Percentiles rank a stretch among this genome's conserved stretches.
These are phyloP conservation scores for Bruchidius siliquastri DNA, from an alignment of 2,888 invertebrate genomes.

Conservation along the genomic window DNA sequence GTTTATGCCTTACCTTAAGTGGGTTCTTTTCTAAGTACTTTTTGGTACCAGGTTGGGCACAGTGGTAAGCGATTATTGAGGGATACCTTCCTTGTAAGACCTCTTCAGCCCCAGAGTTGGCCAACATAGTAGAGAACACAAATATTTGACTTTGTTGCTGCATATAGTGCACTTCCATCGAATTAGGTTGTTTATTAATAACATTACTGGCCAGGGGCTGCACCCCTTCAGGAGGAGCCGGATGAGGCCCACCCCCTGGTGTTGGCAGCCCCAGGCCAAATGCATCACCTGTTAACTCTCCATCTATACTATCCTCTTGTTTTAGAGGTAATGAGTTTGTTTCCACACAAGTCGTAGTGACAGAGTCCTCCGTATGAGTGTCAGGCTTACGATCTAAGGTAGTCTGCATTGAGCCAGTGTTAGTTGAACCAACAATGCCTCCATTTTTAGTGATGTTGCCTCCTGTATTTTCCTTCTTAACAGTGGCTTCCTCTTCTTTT, in stretches of 20 bases:
- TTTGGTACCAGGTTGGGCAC: slow-evolving; percentile 92
- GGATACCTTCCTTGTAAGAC: slow-evolving; percentile 85
- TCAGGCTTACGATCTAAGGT: slow-evolving; percentile 41
- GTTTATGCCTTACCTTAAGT: slow-evolving; percentile 55
- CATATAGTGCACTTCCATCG: slow-evolving; percentile 82
- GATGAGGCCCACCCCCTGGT: slow-evolving; percentile 34
- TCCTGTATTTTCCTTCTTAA: slow-evolving; percentile 42
- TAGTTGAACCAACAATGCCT: slow-evolving; percentile 46
- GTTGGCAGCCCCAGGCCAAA: slow-evolving; percentile 39
- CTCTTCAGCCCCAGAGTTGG: slow-evolving; percentile 92
- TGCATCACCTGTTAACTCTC: slow-evolving; percentile 42
- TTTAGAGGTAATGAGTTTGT: slow-evolving; percentile 37
- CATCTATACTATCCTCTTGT: slow-evolving; percentile 43
- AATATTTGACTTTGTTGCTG: slow-evolving; percentile 98
- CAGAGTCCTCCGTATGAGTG: slow-evolving; percentile 27
- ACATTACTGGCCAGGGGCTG: slow-evolving; percentile 75
- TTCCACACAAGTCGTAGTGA: slow-evolving; percentile 24
- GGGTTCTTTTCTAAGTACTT: slow-evolving; percentile 94
- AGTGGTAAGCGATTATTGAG: slow-evolving; percentile 91
- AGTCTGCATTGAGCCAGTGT: slow-evolving; percentile 44
- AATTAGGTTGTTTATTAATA: slow-evolving; percentile 72
- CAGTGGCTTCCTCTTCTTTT: slow-evolving; percentile 42
- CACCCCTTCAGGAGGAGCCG: slow-evolving; percentile 57
- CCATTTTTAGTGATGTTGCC: slow-evolving; percentile 46
- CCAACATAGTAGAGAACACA: slow-evolving; percentile 91